phyloP scores from a whole-genome alignment of 2,797 vertebrate species.

The Lutjanus campechanus region DNA sequence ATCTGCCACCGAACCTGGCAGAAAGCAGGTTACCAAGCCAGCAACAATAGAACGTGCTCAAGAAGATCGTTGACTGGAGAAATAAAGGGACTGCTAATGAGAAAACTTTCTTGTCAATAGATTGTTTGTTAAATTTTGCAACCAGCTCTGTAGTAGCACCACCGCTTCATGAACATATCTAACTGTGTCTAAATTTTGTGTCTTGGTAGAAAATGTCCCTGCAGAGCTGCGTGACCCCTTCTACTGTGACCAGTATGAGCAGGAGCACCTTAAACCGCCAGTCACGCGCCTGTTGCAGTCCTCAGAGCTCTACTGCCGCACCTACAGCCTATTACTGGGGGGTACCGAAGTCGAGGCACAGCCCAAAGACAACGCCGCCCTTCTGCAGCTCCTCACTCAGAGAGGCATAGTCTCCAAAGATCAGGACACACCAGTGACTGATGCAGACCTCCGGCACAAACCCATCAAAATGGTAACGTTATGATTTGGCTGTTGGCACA shows the following conservation, averaged over 20 bases:
- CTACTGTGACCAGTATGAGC: constrained; percentile 96
- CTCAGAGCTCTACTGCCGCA: constrained; percentile 92
- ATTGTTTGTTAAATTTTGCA: background rate
- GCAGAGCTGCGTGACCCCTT: constrained; percentile 93
- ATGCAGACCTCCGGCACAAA: constrained; percentile 89
- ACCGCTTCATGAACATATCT: constrained; percentile 21
- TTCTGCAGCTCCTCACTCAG: constrained; percentile 87
- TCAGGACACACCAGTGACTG: constrained; percentile 85
- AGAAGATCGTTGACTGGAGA: background rate
- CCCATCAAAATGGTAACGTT: constrained; percentile 93
- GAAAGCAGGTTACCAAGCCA: constrained; percentile 17
- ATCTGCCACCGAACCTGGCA: constrained; percentile 38
- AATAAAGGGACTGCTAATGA: background rate
- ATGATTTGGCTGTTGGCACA: background rate
- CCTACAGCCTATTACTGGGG: constrained; percentile 85
- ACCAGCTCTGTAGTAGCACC: background rate
- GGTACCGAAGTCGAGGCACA: constrained; percentile 59
- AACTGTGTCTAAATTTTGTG: constrained; percentile 52
- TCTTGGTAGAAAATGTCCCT: constrained; percentile 89
- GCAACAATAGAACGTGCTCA: background rate
- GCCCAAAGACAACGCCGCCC: constrained; percentile 86
- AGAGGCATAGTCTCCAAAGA: constrained; percentile 85
- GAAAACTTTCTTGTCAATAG: background rate
- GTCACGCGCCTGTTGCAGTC: constrained; percentile 91
- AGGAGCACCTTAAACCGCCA: constrained; percentile 95